Percentiles rank a stretch among this genome's conserved stretches.
Evolutionary conservation across 2,797 vertebrate species (phyloP).

Genomic region (Champsocephalus gunnari): DNA sequence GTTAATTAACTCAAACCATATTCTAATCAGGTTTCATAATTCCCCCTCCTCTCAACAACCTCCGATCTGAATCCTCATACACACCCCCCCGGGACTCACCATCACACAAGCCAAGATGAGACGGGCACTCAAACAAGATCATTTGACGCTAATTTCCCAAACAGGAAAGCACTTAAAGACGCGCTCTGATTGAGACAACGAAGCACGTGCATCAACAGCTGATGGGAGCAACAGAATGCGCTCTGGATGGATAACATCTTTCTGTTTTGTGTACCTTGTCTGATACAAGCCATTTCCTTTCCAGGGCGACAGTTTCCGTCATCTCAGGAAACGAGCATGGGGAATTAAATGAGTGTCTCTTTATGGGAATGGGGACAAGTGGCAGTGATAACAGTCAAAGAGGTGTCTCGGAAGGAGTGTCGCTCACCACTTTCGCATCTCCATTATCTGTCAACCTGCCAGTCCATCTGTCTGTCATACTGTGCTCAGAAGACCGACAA

Average conservation of each 20-base stretch:
- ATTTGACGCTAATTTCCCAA: constrained; percentile 81
- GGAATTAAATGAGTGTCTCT: constrained; percentile 65
- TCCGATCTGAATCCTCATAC: constrained; percentile 72
- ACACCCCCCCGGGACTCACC: constrained; percentile 64
- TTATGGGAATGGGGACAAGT: constrained; percentile 56
- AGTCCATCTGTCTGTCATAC: constrained; percentile 70
- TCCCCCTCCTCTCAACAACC: constrained; percentile 57
- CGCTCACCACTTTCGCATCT: constrained; percentile 57
- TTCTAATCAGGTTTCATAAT: constrained; percentile 80
- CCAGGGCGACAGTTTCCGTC: constrained; percentile 58
- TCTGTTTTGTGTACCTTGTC: constrained; percentile 57
- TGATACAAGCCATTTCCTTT: constrained; percentile 50
- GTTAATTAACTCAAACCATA: constrained; percentile 83
- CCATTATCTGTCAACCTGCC: constrained; percentile 76
- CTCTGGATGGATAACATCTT: constrained; percentile 32
- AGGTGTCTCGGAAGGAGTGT: constrained; percentile 62
- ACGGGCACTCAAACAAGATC: constrained; percentile 76
- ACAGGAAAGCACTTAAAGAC: constrained; percentile 81
- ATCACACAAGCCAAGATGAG: constrained; percentile 62
- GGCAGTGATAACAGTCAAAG: constrained; percentile 69
- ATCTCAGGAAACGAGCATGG: constrained; percentile 64
- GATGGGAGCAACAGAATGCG: constrained; percentile 45
- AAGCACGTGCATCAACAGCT: constrained; percentile 58
- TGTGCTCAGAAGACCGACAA: constrained; percentile 56
- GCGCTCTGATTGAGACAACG: constrained; percentile 68